phyloP scores from a whole-genome alignment of 2,888 invertebrate species.

The Drosophila fungiperda region DNA sequence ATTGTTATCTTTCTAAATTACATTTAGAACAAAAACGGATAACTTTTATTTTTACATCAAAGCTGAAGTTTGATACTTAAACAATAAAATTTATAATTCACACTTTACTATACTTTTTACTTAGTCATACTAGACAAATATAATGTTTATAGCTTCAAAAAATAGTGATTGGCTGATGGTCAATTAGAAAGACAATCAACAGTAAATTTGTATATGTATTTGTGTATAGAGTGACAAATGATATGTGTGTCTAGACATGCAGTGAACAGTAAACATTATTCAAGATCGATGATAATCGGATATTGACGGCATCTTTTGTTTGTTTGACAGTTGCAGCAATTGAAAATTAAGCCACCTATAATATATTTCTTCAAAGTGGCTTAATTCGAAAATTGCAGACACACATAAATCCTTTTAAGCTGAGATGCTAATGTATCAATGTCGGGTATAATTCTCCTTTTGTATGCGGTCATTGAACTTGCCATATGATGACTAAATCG shows the following conservation, averaged over 20 bases:
- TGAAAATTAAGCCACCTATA: not conserved
- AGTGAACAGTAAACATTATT: not conserved
- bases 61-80: not conserved
- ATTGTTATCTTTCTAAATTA: not conserved
- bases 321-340: constrained; percentile 4
- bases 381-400: not conserved
- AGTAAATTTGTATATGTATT: not conserved
- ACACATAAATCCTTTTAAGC: constrained; percentile 6
- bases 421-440: not conserved
- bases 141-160: not conserved
- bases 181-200: not conserved
- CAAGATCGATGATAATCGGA: constrained; percentile 16
- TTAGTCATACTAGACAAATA: too few relatives aligned
- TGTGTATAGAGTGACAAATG: not conserved
- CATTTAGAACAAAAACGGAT: not conserved
- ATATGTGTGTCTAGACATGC: constrained; percentile 18
- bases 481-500: not conserved
- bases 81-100: not conserved
- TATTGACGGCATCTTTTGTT: constrained; percentile 20
- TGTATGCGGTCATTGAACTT: not conserved
- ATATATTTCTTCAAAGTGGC: not conserved
- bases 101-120: too few relatives aligned
- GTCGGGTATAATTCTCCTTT: not conserved
- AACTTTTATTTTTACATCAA: not conserved
- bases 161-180: not conserved